phyloP scores from a whole-genome alignment of 2,113 vertebrate species.

The Uropsilus gracilis region DNA sequence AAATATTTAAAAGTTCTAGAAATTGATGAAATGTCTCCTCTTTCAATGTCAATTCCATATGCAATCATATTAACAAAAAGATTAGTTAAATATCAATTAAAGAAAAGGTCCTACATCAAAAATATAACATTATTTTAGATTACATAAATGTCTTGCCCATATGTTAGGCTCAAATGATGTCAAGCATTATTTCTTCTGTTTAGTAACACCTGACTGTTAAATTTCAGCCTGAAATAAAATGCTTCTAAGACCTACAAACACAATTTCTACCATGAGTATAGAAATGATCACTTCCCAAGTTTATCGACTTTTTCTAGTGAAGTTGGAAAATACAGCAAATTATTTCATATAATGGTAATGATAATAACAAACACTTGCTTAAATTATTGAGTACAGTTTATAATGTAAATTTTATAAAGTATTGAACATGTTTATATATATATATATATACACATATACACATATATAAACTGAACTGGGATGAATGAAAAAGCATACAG shows the following conservation, averaged over 20 bases:
- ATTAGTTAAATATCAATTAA: not conserved
- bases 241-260: not conserved
- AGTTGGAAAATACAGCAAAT: not conserved
- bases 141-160: not conserved
- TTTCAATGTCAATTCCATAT: not conserved
- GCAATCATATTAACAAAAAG: not conserved
- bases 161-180: not conserved
- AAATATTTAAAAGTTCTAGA: not conserved
- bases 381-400: not conserved
- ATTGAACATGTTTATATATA: conserved; percentile 1
- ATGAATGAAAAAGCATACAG: conserved; percentile 41
- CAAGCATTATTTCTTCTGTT: not conserved
- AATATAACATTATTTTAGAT: not conserved
- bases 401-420: not conserved
- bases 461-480: conserved; percentile 37
- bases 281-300: not conserved
- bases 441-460: conserved; percentile 5
- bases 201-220: not conserved
- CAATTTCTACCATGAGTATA: not conserved
- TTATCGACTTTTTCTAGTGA: not conserved
- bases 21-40: conserved; percentile 32
- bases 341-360: not conserved
- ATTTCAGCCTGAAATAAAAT: conserved; percentile 7
- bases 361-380: not conserved
- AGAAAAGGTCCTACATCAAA: not conserved